Percentiles rank a stretch among this genome's conserved stretches.
Conservation (phyloP, 2,888 invertebrate genomes). For the Anthophora plumipes region DNA sequence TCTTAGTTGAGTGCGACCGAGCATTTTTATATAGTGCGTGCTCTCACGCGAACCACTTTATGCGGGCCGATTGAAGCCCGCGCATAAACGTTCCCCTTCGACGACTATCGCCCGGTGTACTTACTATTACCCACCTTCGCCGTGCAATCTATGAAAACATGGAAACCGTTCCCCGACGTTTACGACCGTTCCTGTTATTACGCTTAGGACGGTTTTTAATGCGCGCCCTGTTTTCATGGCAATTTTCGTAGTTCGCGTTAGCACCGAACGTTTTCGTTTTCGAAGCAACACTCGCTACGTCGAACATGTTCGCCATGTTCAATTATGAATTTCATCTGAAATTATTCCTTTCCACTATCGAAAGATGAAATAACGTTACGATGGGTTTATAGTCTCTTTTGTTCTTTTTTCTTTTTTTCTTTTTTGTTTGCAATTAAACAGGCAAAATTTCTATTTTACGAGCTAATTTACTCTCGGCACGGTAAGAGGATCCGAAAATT, state of each 20-base stretch:
- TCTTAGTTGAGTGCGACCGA: slow-evolving; percentile 77
- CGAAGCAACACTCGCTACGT: background rate
- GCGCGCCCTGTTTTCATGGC: background rate
- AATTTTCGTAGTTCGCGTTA: background rate
- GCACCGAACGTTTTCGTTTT: background rate
- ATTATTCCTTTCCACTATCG: background rate
- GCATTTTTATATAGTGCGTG: slow-evolving; percentile 79
- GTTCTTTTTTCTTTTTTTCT: no score
- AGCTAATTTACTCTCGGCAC: background rate
- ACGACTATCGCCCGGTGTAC: slow-evolving; percentile 42
- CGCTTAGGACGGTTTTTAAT: slow-evolving; percentile 27
- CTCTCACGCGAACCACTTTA: slow-evolving; percentile 77
- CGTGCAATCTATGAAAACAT: slow-evolving; percentile 33
- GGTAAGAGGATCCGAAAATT: slow-evolving; percentile 17
- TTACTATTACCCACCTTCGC: slow-evolving; percentile 33
- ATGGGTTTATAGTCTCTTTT: no score
- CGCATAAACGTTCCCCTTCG: slow-evolving; percentile 55
- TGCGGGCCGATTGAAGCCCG: slow-evolving; percentile 62
- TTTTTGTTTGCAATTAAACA: background rate
- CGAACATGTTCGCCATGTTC: background rate
- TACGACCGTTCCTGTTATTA: slow-evolving; percentile 23
- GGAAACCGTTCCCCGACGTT: slow-evolving; percentile 5
- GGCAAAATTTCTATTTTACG: background rate
- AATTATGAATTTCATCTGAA: background rate
- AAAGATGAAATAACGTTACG: background rate